Conservation (phyloP, 2,888 invertebrate genomes). For the Onchidella celtica region DNA sequence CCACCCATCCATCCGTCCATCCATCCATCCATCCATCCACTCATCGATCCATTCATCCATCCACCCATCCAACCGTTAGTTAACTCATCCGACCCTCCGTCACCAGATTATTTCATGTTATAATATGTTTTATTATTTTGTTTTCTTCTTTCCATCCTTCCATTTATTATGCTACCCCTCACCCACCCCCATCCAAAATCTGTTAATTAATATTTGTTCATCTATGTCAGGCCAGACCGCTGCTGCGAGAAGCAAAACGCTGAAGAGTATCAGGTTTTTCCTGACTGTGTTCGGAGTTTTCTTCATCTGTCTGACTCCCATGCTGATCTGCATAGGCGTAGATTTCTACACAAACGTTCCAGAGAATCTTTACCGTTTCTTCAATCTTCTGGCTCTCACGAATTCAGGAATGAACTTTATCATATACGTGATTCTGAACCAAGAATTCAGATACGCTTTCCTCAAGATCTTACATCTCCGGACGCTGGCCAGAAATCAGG, state of each 20-base stretch:
- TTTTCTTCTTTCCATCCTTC: too few relatives aligned
- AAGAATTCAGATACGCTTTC: constrained; percentile 25
- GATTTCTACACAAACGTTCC: constrained; percentile 32
- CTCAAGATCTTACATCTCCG: too few relatives aligned
- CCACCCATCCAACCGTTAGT: too few relatives aligned
- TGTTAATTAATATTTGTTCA: not conserved
- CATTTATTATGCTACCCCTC: too few relatives aligned
- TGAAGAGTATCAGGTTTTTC: constrained; percentile 38
- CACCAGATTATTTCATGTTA: too few relatives aligned
- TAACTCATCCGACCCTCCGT: too few relatives aligned
- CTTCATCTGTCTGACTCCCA: constrained; percentile 40
- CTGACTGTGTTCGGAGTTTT: constrained; percentile 44
- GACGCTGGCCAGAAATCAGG: too few relatives aligned
- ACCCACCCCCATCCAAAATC: not conserved
- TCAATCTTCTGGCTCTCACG: constrained; percentile 28
- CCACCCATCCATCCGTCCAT: too few relatives aligned
- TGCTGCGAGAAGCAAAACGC: not conserved
- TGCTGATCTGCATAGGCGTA: constrained; percentile 21
- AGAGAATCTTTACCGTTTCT: constrained; percentile 16
- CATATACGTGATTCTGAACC: constrained; percentile 33
- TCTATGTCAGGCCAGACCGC: not conserved
- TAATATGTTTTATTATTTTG: too few relatives aligned
- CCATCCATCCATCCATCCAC: too few relatives aligned
- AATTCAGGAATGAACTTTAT: constrained; percentile 48
- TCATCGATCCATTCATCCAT: too few relatives aligned